These are phyloP conservation scores for Papilio aristodemus DNA, from an alignment of 1,140 invertebrate species.

Conservation along the genomic window DNA sequence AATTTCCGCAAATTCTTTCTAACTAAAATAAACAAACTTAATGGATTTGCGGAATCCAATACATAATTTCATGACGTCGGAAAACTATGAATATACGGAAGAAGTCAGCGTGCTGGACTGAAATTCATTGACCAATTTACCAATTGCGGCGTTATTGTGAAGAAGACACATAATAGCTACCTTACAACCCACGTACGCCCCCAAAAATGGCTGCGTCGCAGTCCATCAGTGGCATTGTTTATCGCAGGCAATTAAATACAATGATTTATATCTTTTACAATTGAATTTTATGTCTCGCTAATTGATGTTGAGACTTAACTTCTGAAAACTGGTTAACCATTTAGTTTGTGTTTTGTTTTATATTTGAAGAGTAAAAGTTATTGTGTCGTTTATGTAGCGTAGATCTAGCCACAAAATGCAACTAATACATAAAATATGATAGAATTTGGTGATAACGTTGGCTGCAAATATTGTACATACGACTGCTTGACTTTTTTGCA, in stretches of 20 bases:
- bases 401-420: too few relatives aligned
- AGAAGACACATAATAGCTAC: conserved; percentile 2
- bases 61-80: too few relatives aligned
- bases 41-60: too few relatives aligned
- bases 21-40: too few relatives aligned
- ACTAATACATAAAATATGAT: too few relatives aligned
- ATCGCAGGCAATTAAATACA: conserved; percentile 6
- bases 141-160: conserved; percentile 37
- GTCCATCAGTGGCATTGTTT: background rate
- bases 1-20: too few relatives aligned
- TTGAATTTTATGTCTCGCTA: conserved; percentile 8
- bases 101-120: conserved; percentile 2
- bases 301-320: background rate
- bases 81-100: background rate
- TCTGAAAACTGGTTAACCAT: background rate
- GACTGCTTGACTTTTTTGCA: too few relatives aligned
- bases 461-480: too few relatives aligned
- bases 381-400: too few relatives aligned
- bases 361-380: too few relatives aligned
- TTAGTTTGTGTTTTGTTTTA: too few relatives aligned
- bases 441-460: too few relatives aligned
- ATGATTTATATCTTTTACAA: conserved; percentile 9
- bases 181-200: conserved; percentile 9
- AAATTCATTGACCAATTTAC: conserved; percentile 42
- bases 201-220: background rate